Conservation (phyloP, 2,113 vertebrate species). For the Sinocyclocheilus anshuiensis region DNA sequence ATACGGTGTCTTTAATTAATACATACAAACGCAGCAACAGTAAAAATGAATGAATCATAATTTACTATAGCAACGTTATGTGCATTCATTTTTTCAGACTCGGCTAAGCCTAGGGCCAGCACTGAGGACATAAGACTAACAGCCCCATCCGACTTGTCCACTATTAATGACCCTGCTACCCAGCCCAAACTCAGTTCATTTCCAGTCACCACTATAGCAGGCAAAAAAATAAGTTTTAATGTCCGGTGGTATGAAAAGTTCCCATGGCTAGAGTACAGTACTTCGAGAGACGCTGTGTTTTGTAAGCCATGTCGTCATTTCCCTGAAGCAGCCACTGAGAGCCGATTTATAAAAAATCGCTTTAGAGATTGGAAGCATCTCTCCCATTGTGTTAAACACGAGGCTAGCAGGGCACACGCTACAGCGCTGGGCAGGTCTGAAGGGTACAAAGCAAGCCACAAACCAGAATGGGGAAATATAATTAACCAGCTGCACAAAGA, state of each 20-base stretch:
- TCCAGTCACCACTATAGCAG: background rate
- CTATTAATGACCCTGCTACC: no score
- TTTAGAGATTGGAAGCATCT: background rate
- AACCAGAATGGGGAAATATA: background rate
- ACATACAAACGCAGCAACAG: no score
- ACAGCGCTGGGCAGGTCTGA: background rate
- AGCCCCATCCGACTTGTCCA: no score
- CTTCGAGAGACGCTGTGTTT: background rate
- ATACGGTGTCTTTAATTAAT: no score
- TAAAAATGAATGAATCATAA: no score
- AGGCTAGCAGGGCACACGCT: background rate
- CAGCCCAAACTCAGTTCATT: background rate
- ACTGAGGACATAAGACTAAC: no score
- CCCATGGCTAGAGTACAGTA: background rate
- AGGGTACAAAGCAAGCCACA: background rate
- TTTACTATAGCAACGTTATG: no score
- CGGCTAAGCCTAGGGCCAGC: no score
- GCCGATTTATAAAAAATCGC: background rate
- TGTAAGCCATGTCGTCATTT: background rate
- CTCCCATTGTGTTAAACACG: background rate
- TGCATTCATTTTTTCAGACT: no score
- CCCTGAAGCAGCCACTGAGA: background rate
- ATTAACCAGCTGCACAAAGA: conserved; percentile 1
- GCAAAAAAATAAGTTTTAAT: background rate
- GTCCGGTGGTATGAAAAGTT: background rate